Base-by-base conservation (phyloP, 2,797 vertebrate species). In the Podarcis lilfordi region DNA sequence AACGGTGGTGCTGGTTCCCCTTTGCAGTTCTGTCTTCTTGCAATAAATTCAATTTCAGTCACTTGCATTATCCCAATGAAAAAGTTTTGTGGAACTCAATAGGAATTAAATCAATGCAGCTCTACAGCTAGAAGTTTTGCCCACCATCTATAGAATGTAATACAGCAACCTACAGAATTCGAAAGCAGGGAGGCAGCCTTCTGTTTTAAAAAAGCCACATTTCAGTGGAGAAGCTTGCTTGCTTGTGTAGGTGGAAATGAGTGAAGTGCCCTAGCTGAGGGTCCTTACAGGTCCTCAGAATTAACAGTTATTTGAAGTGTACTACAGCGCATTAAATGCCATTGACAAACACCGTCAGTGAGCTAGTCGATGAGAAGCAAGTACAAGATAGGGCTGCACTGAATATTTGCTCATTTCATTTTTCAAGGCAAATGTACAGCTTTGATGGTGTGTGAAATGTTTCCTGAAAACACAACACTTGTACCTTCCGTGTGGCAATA, bases 11-110 rank as follows among this genome's bases (percentile, higher is more conserved):
- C 82, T 86, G 86, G 71, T 82, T 89, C 37, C 80, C 35, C 83
- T 80, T 55, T 81, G 74, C 88, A 81, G 84, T 13, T 78, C 35
- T 37, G 9, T 37, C n/a, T 64, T 1, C 59, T 80, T 74, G 5
- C 29, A 88, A 90, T 64, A 85, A 83, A 89, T 80, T 9, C 8
- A 80, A 64, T 78, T 89, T 77, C 86, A 87, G 71, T 3, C 89
- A 61, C 89, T 91, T 75, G 1, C 2, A 2, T 0, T 88, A 35
- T 0, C 82, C 40, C 35, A 21, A 25, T 0, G 76, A n/a, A 84
- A 61, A 2, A 88, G 11, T 72, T 25, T 32, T 88, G 77, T 32
- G 25, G 37, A 89, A 69, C 66, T 55, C 35, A 86, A 84, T 80
- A 80, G 45, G 25, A 89, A 64, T 15, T 45, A 45, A 88, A 74